These are phyloP conservation scores for Limosa lapponica DNA, from an alignment of 2,797 vertebrate genomes.

Conservation along the genomic window DNA sequence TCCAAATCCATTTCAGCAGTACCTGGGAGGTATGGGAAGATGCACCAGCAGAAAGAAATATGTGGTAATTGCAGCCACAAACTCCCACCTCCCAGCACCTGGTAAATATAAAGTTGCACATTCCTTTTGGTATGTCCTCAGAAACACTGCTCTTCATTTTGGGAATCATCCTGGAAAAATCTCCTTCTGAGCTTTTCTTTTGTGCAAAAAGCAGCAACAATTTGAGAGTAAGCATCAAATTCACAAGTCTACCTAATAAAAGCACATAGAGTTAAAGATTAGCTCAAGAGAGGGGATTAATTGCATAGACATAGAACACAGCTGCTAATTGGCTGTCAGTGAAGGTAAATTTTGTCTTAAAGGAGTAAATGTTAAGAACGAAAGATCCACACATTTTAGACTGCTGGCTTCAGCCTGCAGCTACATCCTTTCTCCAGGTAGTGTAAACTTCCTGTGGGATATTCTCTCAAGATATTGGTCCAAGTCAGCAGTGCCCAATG, in stretches of 20 bases:
- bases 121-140: neutral
- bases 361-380: neutral
- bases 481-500: neutral
- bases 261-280: neutral
- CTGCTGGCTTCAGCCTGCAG: neutral
- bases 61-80: neutral
- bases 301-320: neutral
- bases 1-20: neutral
- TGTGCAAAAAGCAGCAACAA: neutral
- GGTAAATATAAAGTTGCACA: neutral
- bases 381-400: neutral
- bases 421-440: neutral
- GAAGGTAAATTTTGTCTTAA: neutral
- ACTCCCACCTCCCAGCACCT: neutral
- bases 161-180: neutral
- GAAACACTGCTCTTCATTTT: neutral
- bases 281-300: neutral
- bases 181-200: neutral
- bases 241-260: neutral
- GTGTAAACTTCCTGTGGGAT: neutral
- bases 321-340: neutral
- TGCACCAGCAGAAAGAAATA: neutral
- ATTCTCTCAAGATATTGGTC: neutral
- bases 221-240: neutral
- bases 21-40: neutral